Evolutionary conservation across 2,888 invertebrate genomes (phyloP).

Genomic region (Orthosia gothica): DNA sequence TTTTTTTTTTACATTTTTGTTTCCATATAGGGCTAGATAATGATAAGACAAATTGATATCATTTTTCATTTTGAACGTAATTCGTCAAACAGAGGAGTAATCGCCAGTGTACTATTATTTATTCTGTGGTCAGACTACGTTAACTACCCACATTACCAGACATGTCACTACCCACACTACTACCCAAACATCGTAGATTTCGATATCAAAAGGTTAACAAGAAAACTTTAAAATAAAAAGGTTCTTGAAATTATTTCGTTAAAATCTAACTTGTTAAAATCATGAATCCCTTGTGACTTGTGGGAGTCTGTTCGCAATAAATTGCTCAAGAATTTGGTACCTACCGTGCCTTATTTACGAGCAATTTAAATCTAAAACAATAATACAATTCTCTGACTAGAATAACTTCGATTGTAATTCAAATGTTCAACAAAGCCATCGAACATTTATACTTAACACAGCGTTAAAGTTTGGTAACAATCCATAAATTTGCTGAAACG

Average conservation of each 20-base stretch:
- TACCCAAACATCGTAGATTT: too few relatives aligned
- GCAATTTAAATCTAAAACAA: not conserved
- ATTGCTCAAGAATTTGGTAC: conserved; percentile 22
- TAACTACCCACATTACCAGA: not conserved
- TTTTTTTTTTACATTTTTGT: too few relatives aligned
- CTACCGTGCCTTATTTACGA: not conserved
- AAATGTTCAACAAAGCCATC: not conserved
- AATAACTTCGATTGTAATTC: conserved; percentile 8
- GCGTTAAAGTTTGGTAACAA: conserved; percentile 34
- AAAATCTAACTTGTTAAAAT: not conserved
- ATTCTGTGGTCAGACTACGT: too few relatives aligned
- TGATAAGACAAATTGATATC: too few relatives aligned
- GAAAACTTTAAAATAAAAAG: not conserved
- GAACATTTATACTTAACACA: conserved; percentile 22
- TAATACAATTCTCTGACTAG: not conserved
- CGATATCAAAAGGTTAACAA: not conserved
- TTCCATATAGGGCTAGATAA: too few relatives aligned
- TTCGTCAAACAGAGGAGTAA: too few relatives aligned
- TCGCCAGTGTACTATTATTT: too few relatives aligned
- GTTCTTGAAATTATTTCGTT: not conserved
- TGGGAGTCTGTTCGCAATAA: not conserved
- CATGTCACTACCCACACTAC: too few relatives aligned
- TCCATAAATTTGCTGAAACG: conserved; percentile 35
- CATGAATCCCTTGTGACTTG: not conserved
- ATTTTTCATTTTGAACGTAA: too few relatives aligned